Conservation (phyloP, 2,888 invertebrate species). For the Phanerotoma sp. region DNA sequence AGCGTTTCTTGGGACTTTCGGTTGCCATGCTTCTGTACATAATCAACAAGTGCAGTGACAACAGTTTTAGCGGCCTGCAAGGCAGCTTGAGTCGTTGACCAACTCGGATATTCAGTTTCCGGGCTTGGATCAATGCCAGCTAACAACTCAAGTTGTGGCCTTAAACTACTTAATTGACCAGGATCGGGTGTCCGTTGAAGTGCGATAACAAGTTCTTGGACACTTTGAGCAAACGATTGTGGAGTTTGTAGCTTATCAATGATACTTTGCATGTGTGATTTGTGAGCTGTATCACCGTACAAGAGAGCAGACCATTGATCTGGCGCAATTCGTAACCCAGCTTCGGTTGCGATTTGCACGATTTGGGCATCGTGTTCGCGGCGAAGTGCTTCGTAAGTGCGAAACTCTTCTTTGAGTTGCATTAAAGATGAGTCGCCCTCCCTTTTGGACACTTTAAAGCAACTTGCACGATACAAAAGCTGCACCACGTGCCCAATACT, state of each 20-base stretch:
- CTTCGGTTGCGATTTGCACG: constrained; percentile 97
- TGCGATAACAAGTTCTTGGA: constrained; percentile 88
- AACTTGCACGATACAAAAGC: constrained; percentile 94
- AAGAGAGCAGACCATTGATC: constrained; percentile 98
- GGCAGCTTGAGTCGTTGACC: constrained; percentile 68
- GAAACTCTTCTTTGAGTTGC: constrained; percentile 96
- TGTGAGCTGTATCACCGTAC: constrained; percentile 93
- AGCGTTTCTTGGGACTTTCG: constrained; percentile 65
- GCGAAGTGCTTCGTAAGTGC: constrained; percentile 89
- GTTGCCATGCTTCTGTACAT: constrained; percentile 73
- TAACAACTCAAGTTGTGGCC: constrained; percentile 79
- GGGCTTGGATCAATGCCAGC: constrained; percentile 85
- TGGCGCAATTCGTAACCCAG: constrained; percentile 93
- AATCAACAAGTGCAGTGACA: constrained; percentile 75
- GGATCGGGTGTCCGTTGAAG: constrained; percentile 86
- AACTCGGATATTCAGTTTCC: constrained; percentile 65
- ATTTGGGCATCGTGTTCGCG: constrained; percentile 98
- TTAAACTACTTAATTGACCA: constrained; percentile 74
- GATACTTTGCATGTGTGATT: constrained; percentile 96
- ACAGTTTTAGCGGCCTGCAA: constrained; percentile 71
- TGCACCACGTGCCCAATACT: constrained; percentile 99
- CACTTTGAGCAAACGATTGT: constrained; percentile 87
- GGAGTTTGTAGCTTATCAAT: constrained; percentile 92
- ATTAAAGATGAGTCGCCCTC: constrained; percentile 97
- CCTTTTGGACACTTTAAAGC: constrained; percentile 96